Evolutionary conservation across 1,140 invertebrate genomes (phyloP), one percentile per base, ranked within the genome.

Genomic region (Drosophila busckii): DNA sequence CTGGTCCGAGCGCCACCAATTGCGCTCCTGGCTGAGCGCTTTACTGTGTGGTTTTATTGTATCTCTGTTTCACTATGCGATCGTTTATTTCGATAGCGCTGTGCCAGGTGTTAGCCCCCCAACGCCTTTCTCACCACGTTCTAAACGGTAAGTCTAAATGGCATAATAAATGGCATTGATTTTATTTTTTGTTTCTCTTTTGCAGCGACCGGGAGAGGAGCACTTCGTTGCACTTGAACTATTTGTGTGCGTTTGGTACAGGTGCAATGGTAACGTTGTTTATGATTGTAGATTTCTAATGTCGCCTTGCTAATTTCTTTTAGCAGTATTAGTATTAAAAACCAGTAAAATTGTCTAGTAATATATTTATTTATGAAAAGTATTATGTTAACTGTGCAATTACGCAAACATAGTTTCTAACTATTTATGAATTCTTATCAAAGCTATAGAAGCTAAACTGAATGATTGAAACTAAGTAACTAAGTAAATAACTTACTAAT

Each of bases 71-170:
- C 88, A 85, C 3, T 89, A 87, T 66, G 61, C 86, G 15, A 85
- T 89, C 32, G 88, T 89, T 7, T 90, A 89, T 73, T 80, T 89
- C 40, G 89, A 90, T 63, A 89, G 89, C 12, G 80, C 83, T 38
- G 71, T 88, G 15, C 89, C 89, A 0, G 89, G 89, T 9, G 65
- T 89, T 2, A 78, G 82, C 64, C 89, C 89, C 4, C 89, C 89
- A 2, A 86, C 88, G 26, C 88, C 88, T 4, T 85, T 89, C 22
- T 88, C 88, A 44, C 85, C 88, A 12, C 64, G 54, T 20, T 68
- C 75, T 10, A 83, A 75, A 48, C 50, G 55, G 85, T 85, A 64
- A 76, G 68, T 31, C 15, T 2, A 9, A 28, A 4, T 22, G 0
- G 26, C 42, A 35, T 10, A 32, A 31, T 17, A 17, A 35, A 35